phyloP scores from a whole-genome alignment of 2,888 invertebrate species.

The Allygus modestus region DNA sequence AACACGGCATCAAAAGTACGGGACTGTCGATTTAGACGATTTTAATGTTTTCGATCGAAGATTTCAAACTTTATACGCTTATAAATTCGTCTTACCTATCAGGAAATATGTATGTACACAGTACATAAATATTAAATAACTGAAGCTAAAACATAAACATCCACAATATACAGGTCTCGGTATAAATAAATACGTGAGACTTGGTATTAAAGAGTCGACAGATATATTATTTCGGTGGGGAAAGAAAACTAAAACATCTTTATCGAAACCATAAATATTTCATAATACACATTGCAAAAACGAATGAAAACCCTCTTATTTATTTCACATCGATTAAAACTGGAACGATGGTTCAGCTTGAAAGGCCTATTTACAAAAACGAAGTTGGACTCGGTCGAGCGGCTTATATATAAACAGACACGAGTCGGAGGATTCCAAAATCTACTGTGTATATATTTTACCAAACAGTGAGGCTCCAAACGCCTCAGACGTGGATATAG shows the following conservation, averaged over 20 bases:
- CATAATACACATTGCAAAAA: neutral
- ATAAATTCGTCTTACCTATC: neutral
- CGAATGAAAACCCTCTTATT: slow-evolving; percentile 10
- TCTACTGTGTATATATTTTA: slow-evolving; percentile 50
- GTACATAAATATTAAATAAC: slow-evolving; percentile 53
- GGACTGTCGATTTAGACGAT: neutral
- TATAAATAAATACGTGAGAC: slow-evolving; percentile 52
- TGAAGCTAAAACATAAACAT: neutral
- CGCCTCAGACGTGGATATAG: slow-evolving; percentile 19
- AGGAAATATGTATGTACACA: slow-evolving; percentile 60
- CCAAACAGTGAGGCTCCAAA: slow-evolving; percentile 21
- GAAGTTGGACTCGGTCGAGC: slow-evolving; percentile 13
- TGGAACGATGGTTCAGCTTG: slow-evolving; percentile 28
- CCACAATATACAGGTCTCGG: neutral
- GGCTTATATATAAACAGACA: slow-evolving; percentile 13
- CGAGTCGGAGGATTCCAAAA: slow-evolving; percentile 21
- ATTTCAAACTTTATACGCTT: neutral
- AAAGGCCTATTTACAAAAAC: slow-evolving; percentile 43
- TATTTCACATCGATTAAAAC: slow-evolving; percentile 38
- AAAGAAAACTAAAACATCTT: slow-evolving; percentile 37
- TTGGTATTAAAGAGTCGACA: neutral
- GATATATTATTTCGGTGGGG: slow-evolving; percentile 50
- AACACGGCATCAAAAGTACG: neutral
- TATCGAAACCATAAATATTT: slow-evolving; percentile 12
- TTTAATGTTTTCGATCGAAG: neutral